phyloP scores from a whole-genome alignment of 1,140 invertebrate species.

The Thaumatotibia leucotreta region DNA sequence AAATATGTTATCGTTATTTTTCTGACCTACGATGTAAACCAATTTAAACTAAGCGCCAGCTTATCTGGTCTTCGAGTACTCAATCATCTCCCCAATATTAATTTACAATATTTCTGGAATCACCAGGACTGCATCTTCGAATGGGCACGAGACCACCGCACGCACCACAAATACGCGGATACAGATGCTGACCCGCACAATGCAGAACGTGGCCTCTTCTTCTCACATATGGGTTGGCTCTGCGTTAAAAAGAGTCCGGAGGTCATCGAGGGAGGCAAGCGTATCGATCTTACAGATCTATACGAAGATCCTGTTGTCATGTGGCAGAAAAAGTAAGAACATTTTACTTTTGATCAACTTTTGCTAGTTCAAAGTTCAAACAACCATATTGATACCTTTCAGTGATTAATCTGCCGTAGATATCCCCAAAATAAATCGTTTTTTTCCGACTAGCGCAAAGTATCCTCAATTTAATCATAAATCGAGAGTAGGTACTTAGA shows the following conservation, averaged over 20 bases:
- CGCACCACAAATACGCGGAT: conserved; percentile 90
- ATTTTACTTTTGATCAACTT: neutral
- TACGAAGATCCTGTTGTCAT: conserved; percentile 84
- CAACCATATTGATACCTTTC: too few species aligned
- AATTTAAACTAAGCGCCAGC: too few species aligned
- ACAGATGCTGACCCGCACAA: conserved; percentile 91
- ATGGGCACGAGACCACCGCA: conserved; percentile 85
- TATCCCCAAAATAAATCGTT: too few species aligned
- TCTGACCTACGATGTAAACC: too few species aligned
- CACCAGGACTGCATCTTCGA: conserved; percentile 67
- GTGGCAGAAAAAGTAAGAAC: conserved; percentile 82
- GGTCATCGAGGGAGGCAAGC: conserved; percentile 81
- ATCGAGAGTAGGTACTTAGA: too few species aligned
- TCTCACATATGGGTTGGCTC: conserved; percentile 90
- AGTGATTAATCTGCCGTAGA: neutral
- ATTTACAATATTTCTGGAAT: neutral
- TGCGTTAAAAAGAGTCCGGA: conserved; percentile 87
- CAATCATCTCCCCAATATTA: too few species aligned
- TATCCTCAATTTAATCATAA: too few species aligned
- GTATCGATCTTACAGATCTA: conserved; percentile 86
- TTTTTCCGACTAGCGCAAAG: too few species aligned
- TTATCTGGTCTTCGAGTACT: too few species aligned
- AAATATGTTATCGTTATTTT: too few species aligned
- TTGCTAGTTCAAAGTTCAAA: too few species aligned
- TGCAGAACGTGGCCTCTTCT: conserved; percentile 88